A percentile compares a stretch with the other conserved stretches of the same genome.
Conservation (phyloP, 2,888 invertebrate genomes). For the Rhagonycha fulva region DNA sequence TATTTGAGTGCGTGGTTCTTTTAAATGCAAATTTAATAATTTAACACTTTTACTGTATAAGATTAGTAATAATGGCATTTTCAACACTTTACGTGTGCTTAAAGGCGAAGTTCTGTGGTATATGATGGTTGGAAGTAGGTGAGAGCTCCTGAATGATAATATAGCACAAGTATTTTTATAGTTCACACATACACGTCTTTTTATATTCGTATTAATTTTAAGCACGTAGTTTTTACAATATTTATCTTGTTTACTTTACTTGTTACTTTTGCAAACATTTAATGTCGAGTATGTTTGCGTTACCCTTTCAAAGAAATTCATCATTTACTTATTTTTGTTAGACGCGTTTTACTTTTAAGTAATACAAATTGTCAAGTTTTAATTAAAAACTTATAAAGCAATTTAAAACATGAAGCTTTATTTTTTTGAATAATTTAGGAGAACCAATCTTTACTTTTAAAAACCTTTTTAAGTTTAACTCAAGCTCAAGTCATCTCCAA, state of each 20-base stretch:
- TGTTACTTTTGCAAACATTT: conserved; percentile 32
- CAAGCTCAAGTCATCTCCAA: background rate
- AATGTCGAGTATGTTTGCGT: conserved; percentile 21
- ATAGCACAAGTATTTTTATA: conserved; percentile 49
- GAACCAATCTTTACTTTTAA: background rate
- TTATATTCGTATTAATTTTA: conserved; percentile 50
- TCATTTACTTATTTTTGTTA: conserved; percentile 12
- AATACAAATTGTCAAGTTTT: background rate
- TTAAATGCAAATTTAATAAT: background rate
- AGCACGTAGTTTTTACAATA: conserved; percentile 50
- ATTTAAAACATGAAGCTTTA: background rate
- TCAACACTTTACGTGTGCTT: conserved; percentile 5
- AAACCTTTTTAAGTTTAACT: background rate
- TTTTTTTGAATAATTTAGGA: background rate
- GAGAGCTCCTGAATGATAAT: conserved; percentile 53
- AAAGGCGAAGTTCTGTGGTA: conserved; percentile 6
- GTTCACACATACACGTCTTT: conserved; percentile 49
- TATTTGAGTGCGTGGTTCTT: background rate
- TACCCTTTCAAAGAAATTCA: conserved; percentile 21
- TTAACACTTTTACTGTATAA: background rate
- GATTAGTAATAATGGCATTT: conserved; percentile 1
- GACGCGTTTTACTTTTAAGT: background rate
- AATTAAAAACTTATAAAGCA: background rate
- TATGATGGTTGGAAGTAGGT: conserved; percentile 19
- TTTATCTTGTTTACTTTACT: conserved; percentile 49